Percentiles rank a stretch among this genome's conserved stretches.
Conservation (phyloP, 2,888 invertebrate genomes). For the Ormyrus rosae region DNA sequence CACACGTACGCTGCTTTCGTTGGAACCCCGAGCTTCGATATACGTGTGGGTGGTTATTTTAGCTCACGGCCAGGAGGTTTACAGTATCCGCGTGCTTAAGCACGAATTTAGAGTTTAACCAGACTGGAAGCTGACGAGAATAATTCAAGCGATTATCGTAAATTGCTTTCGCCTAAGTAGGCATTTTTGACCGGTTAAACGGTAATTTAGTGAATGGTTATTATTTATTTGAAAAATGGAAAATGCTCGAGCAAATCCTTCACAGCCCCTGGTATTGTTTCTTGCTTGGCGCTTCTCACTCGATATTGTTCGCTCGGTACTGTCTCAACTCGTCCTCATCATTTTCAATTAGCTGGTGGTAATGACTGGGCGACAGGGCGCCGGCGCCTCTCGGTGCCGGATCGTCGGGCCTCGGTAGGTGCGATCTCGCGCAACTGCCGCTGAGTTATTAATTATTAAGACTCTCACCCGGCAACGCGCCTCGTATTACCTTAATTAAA, state of each 20-base stretch:
- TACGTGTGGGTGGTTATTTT: constrained; percentile 1
- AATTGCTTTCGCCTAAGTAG: not conserved
- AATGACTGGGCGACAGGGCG: constrained; percentile 67
- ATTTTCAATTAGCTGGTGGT: constrained; percentile 71
- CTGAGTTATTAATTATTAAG: constrained; percentile 70
- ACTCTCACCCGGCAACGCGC: constrained; percentile 47
- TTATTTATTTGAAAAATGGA: not conserved
- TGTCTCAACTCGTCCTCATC: constrained; percentile 66
- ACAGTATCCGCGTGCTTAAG: constrained; percentile 4
- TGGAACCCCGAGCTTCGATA: not conserved
- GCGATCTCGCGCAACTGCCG: not conserved
- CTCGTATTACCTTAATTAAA: constrained; percentile 70
- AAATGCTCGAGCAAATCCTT: not conserved
- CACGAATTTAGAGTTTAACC: constrained; percentile 2
- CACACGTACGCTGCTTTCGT: too few species aligned
- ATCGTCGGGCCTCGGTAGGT: not conserved
- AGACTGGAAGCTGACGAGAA: not conserved
- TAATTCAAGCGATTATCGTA: constrained; percentile 14
- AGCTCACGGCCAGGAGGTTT: not conserved
- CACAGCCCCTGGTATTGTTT: constrained; percentile 11
- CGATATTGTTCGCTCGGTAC: not conserved
- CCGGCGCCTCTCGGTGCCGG: constrained; percentile 52
- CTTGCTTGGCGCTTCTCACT: not conserved
- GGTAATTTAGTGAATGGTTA: not conserved
- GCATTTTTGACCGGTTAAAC: not conserved